Conservation (phyloP, 2,888 invertebrate species). For the Lepidonotus clava region DNA sequence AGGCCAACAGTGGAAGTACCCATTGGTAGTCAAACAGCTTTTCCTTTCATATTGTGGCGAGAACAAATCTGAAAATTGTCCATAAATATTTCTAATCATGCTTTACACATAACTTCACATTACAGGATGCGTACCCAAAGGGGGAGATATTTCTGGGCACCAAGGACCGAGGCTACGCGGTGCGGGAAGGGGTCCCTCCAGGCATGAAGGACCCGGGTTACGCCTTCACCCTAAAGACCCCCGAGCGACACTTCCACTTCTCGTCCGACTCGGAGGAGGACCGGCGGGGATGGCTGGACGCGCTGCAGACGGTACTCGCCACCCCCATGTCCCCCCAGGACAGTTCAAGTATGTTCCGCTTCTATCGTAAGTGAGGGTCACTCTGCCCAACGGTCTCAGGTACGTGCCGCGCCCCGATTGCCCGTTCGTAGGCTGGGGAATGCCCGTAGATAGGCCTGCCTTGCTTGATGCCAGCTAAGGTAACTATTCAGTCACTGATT, state of each 20-base stretch:
- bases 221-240: constrained; percentile 91
- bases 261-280: constrained; percentile 89
- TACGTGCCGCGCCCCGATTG: background rate
- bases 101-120: background rate
- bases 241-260: constrained; percentile 90
- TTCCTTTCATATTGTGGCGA: no score
- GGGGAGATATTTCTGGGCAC: constrained; percentile 94
- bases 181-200: constrained; percentile 86
- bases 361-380: constrained; percentile 26
- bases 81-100: background rate
- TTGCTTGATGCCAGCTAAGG: no score
- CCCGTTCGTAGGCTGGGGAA: no score
- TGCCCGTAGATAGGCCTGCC: no score
- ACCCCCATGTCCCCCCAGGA: constrained; percentile 90
- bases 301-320: constrained; percentile 88
- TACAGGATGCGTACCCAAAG: constrained; percentile 91
- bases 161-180: constrained; percentile 87
- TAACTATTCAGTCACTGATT: no score
- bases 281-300: constrained; percentile 89
- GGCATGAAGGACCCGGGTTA: constrained; percentile 86
- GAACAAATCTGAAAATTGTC: no score
- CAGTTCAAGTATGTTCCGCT: constrained; percentile 69
- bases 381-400: background rate
- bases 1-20: no score
- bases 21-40: no score